phyloP scores from a whole-genome alignment of 1,140 invertebrate genomes.

The Galleria mellonella region DNA sequence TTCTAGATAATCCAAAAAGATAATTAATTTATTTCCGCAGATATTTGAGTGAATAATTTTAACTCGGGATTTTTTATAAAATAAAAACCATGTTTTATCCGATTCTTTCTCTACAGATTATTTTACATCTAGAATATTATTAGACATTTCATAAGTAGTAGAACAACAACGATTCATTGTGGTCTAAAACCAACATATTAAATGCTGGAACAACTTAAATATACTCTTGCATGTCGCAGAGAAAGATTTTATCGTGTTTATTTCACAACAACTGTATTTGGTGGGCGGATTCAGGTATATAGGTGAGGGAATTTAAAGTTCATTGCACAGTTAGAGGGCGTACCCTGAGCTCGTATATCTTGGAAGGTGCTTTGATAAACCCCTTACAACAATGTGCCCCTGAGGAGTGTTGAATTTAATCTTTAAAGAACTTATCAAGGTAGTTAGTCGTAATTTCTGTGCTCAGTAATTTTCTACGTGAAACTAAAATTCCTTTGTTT shows the following conservation, averaged over 20 bases:
- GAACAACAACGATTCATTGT: no score
- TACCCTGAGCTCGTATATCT: conserved; percentile 46
- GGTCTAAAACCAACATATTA: no score
- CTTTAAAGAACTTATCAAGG: conserved; percentile 20
- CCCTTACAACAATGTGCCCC: conserved; percentile 26
- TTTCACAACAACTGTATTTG: conserved; percentile 55
- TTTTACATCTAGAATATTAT: no score
- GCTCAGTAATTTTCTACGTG: no score
- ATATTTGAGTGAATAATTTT: no score
- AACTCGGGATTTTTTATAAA: no score
- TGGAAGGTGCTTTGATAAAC: conserved; percentile 42
- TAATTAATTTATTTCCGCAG: no score
- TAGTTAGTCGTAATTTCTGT: conserved; percentile 16
- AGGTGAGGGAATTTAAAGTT: conserved; percentile 63
- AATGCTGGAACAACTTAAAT: conserved; percentile 21
- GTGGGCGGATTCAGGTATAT: conserved; percentile 56
- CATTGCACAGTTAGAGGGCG: conserved; percentile 57
- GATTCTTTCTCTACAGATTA: no score
- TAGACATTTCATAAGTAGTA: no score
- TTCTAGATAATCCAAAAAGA: no score
- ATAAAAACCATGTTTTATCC: no score
- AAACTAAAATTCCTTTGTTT: no score
- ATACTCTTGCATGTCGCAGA: conserved; percentile 42
- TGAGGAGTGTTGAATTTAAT: conserved; percentile 19
- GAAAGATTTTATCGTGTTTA: conserved; percentile 50